phyloP scores from a whole-genome alignment of 2,888 invertebrate genomes.

The Ophion ellenae region DNA sequence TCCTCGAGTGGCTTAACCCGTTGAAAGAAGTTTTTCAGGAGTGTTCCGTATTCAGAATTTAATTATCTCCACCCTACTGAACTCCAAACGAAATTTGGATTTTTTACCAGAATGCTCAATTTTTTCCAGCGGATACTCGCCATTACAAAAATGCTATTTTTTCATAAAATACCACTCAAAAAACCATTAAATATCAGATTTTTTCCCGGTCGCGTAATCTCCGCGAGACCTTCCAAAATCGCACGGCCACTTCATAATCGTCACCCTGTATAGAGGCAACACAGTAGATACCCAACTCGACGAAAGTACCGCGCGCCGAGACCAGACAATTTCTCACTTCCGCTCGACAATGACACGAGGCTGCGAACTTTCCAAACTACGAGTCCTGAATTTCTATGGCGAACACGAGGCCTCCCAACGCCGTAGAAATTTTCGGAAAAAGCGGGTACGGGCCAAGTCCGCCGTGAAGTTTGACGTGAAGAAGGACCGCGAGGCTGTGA shows the following conservation, averaged over 20 bases:
- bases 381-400: constrained; percentile 47
- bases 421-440: constrained; percentile 31
- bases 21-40: too few species aligned
- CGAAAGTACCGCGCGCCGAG: constrained; percentile 14
- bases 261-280: neutral
- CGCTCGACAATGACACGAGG: constrained; percentile 29
- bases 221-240: neutral
- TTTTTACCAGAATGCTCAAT: too few species aligned
- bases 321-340: constrained; percentile 21
- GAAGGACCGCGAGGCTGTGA: constrained; percentile 20
- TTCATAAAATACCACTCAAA: too few species aligned
- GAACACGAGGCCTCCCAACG: constrained; percentile 23
- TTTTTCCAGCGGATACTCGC: too few species aligned
- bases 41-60: too few species aligned
- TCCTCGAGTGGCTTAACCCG: too few species aligned
- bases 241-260: neutral
- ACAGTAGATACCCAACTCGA: neutral
- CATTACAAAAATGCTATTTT: too few species aligned
- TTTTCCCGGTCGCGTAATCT: too few species aligned
- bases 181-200: too few species aligned
- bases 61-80: too few species aligned
- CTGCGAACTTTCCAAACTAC: constrained; percentile 44
- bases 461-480: constrained; percentile 38
- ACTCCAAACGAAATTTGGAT: too few species aligned
- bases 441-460: neutral